A percentile compares a stretch with the other conserved stretches of the same genome.
Evolutionary conservation across 2,797 vertebrate genomes (phyloP).

Genomic region (Ceryle rudis): DNA sequence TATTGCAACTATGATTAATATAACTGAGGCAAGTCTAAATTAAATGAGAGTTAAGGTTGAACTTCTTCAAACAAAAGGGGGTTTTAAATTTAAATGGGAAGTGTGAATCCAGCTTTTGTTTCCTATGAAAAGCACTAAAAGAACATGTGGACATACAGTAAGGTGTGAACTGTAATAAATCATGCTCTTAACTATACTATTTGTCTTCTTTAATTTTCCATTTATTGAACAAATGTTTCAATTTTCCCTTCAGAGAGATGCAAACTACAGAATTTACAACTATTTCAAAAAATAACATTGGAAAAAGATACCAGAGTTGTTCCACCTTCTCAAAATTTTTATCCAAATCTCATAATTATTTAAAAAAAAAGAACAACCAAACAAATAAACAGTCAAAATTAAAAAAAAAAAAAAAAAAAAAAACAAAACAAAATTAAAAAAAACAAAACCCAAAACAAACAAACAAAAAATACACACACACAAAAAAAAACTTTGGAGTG

Average conservation of each 20-base stretch:
- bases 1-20: background rate
- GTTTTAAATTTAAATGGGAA: background rate
- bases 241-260: slow-evolving; percentile 58
- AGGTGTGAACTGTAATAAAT: slow-evolving; percentile 56
- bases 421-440: too few relatives aligned
- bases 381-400: too few relatives aligned
- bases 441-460: background rate
- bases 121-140: slow-evolving; percentile 37
- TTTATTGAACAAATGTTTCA: slow-evolving; percentile 59
- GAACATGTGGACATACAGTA: slow-evolving; percentile 21
- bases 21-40: background rate
- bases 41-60: background rate
- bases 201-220: slow-evolving; percentile 67
- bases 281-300: slow-evolving; percentile 29
- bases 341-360: slow-evolving; percentile 11
- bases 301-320: background rate
- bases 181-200: slow-evolving; percentile 24
- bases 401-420: too few relatives aligned
- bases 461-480: too few relatives aligned
- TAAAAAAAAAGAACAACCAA: background rate
- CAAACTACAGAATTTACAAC: slow-evolving; percentile 48
- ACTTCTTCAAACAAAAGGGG: slow-evolving; percentile 17
- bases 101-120: slow-evolving; percentile 19
- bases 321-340: slow-evolving; percentile 27
- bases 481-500: background rate